phyloP scores from a whole-genome alignment of 2,888 invertebrate genomes.

The Dolichopus griseipennis region DNA sequence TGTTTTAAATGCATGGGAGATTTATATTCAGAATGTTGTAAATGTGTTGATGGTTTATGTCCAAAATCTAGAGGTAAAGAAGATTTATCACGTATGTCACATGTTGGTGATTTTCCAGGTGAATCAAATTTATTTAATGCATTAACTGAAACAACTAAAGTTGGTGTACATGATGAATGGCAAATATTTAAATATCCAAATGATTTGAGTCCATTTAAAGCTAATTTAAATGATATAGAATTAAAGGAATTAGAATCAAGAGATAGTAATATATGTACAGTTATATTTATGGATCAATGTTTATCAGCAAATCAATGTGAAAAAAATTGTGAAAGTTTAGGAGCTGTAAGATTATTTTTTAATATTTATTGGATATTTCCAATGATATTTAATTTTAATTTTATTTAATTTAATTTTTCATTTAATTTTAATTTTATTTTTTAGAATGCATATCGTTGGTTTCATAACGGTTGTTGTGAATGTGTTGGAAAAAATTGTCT shows the following conservation, averaged over 20 bases:
- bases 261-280: conserved; percentile 13
- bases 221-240: neutral
- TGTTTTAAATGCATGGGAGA: conserved; percentile 77
- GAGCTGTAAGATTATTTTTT: conserved; percentile 21
- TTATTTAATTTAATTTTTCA: neutral
- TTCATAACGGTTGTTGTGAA: conserved; percentile 83
- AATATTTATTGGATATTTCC: neutral
- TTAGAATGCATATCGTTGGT: conserved; percentile 58
- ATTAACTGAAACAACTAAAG: conserved; percentile 58
- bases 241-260: conserved; percentile 2
- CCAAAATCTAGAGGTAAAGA: conserved; percentile 57
- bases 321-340: conserved; percentile 14
- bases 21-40: conserved; percentile 67
- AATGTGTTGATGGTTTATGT: conserved; percentile 42
- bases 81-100: conserved; percentile 56
- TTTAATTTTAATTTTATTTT: neutral
- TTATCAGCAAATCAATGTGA: conserved; percentile 16
- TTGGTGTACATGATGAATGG: conserved; percentile 9
- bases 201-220: neutral
- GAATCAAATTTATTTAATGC: conserved; percentile 68
- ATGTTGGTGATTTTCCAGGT: conserved; percentile 69
- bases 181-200: neutral
- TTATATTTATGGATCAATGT: conserved; percentile 15
- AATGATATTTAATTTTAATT: neutral
- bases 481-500: conserved; percentile 74